A percentile compares a stretch with the other conserved stretches of the same genome.
Conservation (phyloP, 2,888 invertebrate genomes). For the Sphecodes monilicornis region DNA sequence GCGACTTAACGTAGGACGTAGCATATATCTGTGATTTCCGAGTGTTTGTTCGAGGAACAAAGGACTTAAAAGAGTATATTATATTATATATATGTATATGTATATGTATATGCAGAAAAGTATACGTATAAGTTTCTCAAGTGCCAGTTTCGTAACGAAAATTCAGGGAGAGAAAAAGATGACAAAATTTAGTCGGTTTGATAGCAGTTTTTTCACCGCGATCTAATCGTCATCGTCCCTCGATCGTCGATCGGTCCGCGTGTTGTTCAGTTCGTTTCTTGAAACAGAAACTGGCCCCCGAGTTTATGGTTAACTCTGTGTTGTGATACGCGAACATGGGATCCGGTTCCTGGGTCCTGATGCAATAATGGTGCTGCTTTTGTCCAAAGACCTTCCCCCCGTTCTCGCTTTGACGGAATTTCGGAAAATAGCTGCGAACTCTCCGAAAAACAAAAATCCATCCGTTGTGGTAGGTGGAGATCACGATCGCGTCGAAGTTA, state of each 20-base stretch:
- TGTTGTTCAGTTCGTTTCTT: slow-evolving; percentile 24
- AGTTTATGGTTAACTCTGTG: slow-evolving; percentile 55
- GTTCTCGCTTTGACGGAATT: slow-evolving; percentile 58
- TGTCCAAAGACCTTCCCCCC: slow-evolving; percentile 57
- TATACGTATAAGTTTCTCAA: slow-evolving; percentile 52
- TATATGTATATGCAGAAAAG: not conserved
- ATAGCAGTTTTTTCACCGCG: slow-evolving; percentile 20
- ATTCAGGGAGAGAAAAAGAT: slow-evolving; percentile 12
- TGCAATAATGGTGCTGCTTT: slow-evolving; percentile 69
- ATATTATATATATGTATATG: not conserved
- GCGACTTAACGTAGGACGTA: slow-evolving; percentile 45
- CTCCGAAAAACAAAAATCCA: slow-evolving; percentile 38
- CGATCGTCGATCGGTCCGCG: slow-evolving; percentile 46
- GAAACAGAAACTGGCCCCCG: slow-evolving; percentile 43
- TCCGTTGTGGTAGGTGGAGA: slow-evolving; percentile 66
- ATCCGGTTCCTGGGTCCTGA: slow-evolving; percentile 29
- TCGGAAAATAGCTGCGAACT: slow-evolving; percentile 54
- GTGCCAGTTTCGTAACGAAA: slow-evolving; percentile 67
- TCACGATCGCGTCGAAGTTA: slow-evolving; percentile 56
- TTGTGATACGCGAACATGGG: slow-evolving; percentile 61
- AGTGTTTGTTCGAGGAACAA: slow-evolving; percentile 56
- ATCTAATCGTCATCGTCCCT: slow-evolving; percentile 9
- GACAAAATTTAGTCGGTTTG: slow-evolving; percentile 16
- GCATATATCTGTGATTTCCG: slow-evolving; percentile 67
- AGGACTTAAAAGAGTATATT: slow-evolving; percentile 14